Evolutionary conservation across 2,113 vertebrate genomes (phyloP).

Genomic region (Odocoileus virginianus): DNA sequence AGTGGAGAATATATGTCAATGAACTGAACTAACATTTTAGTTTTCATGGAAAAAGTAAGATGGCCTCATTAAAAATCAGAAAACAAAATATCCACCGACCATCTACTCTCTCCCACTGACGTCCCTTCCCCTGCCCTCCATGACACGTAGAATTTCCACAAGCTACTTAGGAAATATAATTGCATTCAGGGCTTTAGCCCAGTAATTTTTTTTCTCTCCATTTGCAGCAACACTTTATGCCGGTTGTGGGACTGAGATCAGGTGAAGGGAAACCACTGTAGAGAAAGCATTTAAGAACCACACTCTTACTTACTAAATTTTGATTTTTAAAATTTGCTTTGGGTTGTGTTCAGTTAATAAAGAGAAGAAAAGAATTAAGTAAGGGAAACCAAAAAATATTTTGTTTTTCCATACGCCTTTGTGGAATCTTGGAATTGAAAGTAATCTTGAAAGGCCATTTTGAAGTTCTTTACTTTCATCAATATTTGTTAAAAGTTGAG

Average conservation of each 20-base stretch:
- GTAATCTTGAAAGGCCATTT: background rate
- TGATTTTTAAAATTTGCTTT: constrained; percentile 29
- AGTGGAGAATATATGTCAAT: background rate
- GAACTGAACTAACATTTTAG: background rate
- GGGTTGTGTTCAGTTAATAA: constrained; percentile 32
- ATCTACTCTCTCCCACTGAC: background rate
- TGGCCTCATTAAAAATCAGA: constrained; percentile 14
- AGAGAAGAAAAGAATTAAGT: constrained; percentile 28
- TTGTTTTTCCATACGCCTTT: constrained; percentile 18
- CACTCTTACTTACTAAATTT: constrained; percentile 36
- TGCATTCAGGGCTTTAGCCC: background rate
- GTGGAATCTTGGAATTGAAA: background rate
- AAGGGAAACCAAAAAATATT: constrained; percentile 23
- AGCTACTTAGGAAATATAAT: constrained; percentile 27
- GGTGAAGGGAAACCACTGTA: constrained; percentile 36
- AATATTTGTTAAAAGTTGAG: background rate
- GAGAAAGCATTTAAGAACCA: constrained; percentile 17
- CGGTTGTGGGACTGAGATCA: constrained; percentile 24
- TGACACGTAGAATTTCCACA: background rate
- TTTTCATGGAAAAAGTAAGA: constrained; percentile 29
- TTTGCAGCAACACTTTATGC: background rate
- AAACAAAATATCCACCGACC: background rate
- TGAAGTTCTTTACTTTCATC: constrained; percentile 9
- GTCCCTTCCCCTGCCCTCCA: background rate
- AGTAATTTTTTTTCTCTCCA: background rate